phyloP scores from a whole-genome alignment of 1,140 invertebrate genomes.

The Globodera ellingtonae region DNA sequence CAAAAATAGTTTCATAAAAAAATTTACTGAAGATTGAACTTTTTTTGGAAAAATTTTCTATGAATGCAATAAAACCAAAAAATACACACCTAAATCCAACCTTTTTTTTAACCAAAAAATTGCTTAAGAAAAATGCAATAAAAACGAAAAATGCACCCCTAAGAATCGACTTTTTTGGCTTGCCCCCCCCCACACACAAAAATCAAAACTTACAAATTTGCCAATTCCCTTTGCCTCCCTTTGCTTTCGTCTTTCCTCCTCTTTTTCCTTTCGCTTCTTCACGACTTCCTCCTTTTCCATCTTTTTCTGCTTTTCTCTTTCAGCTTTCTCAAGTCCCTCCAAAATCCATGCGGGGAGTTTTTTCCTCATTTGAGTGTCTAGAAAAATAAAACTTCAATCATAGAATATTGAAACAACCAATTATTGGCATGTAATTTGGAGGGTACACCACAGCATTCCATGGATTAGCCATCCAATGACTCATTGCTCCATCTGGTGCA shows the following conservation, averaged over 20 bases:
- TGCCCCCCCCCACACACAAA: constrained; percentile 16
- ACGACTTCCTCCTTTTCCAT: constrained; percentile 71
- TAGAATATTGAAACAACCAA: constrained; percentile 16
- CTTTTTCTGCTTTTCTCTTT: constrained; percentile 86
- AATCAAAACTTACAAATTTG: constrained; percentile 53
- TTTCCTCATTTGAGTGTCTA: constrained; percentile 84
- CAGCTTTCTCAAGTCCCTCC: constrained; percentile 95
- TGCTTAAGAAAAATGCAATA: no score
- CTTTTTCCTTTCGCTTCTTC: constrained; percentile 53
- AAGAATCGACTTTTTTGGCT: no score
- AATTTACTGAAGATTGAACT: no score
- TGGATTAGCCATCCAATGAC: constrained; percentile 33
- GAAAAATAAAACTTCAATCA: constrained; percentile 23
- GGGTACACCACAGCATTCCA: not conserved
- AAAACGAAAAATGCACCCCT: no score
- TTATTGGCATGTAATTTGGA: constrained; percentile 31
- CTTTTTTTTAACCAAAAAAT: no score
- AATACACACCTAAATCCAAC: no score
- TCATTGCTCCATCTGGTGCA: constrained; percentile 34
- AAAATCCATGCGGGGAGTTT: constrained; percentile 91
- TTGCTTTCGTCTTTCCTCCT: constrained; percentile 33
- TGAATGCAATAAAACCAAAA: no score
- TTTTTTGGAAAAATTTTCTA: no score
- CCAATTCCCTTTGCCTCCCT: constrained; percentile 45
- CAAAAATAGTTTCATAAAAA: no score